Conservation (phyloP, 2,113 vertebrate species). For the Eretmochelys imbricata region DNA sequence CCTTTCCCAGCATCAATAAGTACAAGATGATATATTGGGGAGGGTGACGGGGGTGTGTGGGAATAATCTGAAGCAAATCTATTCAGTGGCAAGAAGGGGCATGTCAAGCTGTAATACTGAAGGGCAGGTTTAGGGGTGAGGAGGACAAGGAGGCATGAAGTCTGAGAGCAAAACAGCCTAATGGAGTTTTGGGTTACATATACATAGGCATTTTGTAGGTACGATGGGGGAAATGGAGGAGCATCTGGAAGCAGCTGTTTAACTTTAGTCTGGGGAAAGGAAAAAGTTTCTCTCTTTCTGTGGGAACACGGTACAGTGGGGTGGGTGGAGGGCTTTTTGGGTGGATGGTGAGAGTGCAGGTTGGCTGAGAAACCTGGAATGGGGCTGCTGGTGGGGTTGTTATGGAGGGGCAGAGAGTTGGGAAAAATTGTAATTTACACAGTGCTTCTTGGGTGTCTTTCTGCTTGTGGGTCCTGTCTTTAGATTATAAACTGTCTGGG, state of each 20-base stretch:
- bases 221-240: not conserved
- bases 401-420: not conserved
- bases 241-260: not conserved
- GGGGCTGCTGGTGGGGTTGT: not conserved
- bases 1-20: not conserved
- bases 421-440: not conserved
- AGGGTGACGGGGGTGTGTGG: not conserved
- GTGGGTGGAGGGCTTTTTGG: not conserved
- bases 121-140: not conserved
- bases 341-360: not conserved
- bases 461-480: not conserved
- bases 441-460: not conserved
- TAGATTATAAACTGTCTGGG: not conserved
- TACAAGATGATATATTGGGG: not conserved
- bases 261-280: not conserved
- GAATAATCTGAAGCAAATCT: not conserved
- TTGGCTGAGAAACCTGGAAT: not conserved
- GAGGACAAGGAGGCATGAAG: not conserved
- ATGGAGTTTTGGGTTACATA: fast-evolving
- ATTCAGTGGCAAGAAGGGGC: not conserved
- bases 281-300: not conserved
- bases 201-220: not conserved
- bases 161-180: not conserved
- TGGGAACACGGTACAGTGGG: not conserved
- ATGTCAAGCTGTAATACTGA: not conserved